phyloP scores from a whole-genome alignment of 2,888 invertebrate genomes.

The Eristalis pertinax region DNA sequence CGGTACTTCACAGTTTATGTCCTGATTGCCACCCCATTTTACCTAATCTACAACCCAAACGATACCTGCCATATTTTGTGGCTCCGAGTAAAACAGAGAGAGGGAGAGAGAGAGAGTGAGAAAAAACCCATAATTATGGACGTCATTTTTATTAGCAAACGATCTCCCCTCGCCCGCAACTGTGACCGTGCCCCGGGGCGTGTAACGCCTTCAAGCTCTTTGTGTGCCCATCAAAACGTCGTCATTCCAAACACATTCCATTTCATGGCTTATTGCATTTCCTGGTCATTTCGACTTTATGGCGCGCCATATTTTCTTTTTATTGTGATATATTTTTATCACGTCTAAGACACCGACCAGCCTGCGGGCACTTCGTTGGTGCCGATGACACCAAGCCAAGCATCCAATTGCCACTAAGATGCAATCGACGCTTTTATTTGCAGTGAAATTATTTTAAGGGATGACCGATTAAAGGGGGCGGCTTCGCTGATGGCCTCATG shows the following conservation, averaged over 20 bases:
- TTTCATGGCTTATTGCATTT: not conserved
- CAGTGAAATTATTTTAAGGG: not conserved
- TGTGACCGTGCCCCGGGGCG: no score
- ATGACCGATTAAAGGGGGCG: not conserved
- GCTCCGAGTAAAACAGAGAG: not conserved
- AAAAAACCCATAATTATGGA: not conserved
- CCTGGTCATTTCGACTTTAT: not conserved
- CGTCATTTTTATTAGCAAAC: not conserved
- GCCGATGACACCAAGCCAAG: not conserved
- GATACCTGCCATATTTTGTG: not conserved
- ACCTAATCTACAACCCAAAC: not conserved
- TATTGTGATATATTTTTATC: not conserved
- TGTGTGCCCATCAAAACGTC: not conserved
- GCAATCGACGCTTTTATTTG: not conserved
- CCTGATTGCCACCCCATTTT: not conserved
- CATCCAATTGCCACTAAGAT: not conserved
- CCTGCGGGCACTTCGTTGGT: not conserved
- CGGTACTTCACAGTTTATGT: not conserved
- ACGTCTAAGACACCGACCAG: not conserved
- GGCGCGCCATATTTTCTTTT: not conserved
- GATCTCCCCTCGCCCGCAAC: not conserved
- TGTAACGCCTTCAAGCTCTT: not conserved
- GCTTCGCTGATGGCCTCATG: not conserved
- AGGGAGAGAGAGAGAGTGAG: not conserved
- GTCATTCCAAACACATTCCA: not conserved